Conservation (phyloP, 2,797 vertebrate genomes). For the Artibeus jamaicensis region DNA sequence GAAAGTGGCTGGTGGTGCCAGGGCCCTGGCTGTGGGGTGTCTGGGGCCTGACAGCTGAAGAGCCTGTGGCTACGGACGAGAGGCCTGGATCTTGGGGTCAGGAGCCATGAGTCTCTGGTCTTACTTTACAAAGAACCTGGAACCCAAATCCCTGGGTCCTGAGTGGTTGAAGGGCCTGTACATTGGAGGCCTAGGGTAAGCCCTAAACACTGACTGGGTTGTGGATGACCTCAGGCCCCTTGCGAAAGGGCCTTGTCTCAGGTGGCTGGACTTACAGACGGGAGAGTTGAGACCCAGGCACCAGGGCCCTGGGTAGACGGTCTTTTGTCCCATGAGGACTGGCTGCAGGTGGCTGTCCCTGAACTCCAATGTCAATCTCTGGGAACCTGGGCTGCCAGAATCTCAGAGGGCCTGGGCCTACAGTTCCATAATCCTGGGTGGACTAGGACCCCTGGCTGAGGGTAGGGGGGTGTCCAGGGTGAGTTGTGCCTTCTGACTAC, state of each 20-base stretch:
- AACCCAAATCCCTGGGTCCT: neutral
- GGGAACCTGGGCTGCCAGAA: neutral
- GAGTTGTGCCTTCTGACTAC: neutral
- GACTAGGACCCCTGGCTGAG: neutral
- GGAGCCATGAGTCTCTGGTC: neutral
- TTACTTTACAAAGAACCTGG: neutral
- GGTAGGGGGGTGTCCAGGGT: too few relatives aligned
- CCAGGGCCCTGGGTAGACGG: neutral
- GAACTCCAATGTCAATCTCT: neutral
- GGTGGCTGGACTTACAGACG: neutral
- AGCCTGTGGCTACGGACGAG: neutral
- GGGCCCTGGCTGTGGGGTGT: neutral
- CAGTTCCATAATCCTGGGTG: neutral
- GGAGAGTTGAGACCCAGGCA: neutral
- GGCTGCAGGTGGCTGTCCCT: neutral
- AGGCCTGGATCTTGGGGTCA: neutral
- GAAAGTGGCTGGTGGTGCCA: neutral
- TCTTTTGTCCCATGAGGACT: neutral
- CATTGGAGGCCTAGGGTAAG: neutral
- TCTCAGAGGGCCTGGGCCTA: neutral
- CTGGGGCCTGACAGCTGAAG: neutral
- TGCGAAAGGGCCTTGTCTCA: neutral
- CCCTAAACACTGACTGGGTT: neutral
- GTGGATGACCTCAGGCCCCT: neutral
- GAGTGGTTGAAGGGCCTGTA: neutral